Evolutionary conservation across 2,113 vertebrate species (phyloP).

Genomic region (Rhodinocichla rosea): DNA sequence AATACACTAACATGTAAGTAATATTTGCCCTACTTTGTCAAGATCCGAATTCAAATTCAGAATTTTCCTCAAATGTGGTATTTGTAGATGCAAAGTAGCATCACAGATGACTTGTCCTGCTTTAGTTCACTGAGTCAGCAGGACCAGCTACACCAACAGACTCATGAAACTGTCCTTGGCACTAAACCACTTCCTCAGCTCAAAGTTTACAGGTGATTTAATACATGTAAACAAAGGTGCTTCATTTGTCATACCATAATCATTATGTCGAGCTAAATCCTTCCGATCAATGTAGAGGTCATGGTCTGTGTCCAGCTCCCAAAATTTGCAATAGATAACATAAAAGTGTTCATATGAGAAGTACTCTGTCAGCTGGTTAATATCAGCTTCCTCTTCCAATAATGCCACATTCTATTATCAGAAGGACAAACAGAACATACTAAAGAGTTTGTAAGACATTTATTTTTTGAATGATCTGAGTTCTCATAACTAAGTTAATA

Average conservation of each 20-base stretch:
- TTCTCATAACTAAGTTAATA: neutral
- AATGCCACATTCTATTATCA: constrained; percentile 82
- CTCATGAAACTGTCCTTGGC: neutral
- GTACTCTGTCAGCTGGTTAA: constrained; percentile 93
- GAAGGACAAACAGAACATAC: constrained; percentile 31
- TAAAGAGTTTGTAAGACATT: neutral
- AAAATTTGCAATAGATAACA: constrained; percentile 98
- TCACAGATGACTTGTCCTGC: neutral
- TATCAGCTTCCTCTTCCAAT: constrained; percentile 90
- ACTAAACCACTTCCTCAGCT: neutral
- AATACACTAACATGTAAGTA: neutral
- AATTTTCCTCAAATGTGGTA: neutral
- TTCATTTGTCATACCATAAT: constrained; percentile 80
- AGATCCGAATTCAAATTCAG: neutral
- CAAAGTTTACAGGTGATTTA: neutral
- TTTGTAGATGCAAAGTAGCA: neutral
- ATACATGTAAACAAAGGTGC: neutral
- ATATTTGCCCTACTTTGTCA: neutral
- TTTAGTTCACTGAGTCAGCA: neutral
- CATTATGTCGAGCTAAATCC: constrained; percentile 89
- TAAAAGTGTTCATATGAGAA: constrained; percentile 99
- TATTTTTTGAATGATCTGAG: neutral
- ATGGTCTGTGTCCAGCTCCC: constrained; percentile 95
- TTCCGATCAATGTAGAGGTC: constrained; percentile 90
- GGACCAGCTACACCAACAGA: neutral